Evolutionary conservation across 2,797 vertebrate species (phyloP).

Genomic region (Meda fulgida): DNA sequence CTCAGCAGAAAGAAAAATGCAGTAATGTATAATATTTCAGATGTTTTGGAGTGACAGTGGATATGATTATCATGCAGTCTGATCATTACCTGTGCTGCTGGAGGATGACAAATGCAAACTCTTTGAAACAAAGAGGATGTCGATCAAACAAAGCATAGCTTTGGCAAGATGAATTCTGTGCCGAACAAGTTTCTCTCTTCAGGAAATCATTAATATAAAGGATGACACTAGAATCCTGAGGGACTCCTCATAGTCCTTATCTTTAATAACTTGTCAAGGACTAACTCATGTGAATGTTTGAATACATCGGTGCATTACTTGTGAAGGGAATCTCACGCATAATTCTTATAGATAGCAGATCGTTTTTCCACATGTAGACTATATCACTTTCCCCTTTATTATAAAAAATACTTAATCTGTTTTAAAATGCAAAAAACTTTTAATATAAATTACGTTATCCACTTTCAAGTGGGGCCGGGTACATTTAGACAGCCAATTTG

Average conservation of each 20-base stretch:
- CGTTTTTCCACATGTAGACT: background rate
- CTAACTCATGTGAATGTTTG: conserved; percentile 19
- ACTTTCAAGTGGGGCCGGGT: background rate
- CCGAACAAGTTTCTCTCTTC: conserved; percentile 31
- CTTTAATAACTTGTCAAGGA: conserved; percentile 47
- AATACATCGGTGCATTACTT: conserved; percentile 1
- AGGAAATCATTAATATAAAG: conserved; percentile 36
- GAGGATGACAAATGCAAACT: conserved; percentile 58
- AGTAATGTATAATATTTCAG: conserved; percentile 45
- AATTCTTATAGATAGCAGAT: conserved; percentile 18
- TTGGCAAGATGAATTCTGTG: conserved; percentile 4
- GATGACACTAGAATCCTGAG: conserved; percentile 29
- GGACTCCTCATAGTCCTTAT: conserved; percentile 22
- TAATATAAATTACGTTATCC: background rate
- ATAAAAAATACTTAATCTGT: background rate
- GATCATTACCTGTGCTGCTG: conserved; percentile 52
- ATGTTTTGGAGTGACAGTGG: conserved; percentile 48
- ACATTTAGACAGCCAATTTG: conserved; percentile 19
- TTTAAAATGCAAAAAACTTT: conserved; percentile 26
- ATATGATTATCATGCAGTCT: conserved; percentile 53
- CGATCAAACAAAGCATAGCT: conserved; percentile 52
- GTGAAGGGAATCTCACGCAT: background rate
- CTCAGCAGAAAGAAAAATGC: conserved; percentile 40
- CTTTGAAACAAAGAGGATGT: conserved; percentile 53
- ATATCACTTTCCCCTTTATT: background rate